These are phyloP conservation scores for Ochotona curzoniae DNA, from an alignment of 2,113 vertebrate species.

Conservation along the genomic window DNA sequence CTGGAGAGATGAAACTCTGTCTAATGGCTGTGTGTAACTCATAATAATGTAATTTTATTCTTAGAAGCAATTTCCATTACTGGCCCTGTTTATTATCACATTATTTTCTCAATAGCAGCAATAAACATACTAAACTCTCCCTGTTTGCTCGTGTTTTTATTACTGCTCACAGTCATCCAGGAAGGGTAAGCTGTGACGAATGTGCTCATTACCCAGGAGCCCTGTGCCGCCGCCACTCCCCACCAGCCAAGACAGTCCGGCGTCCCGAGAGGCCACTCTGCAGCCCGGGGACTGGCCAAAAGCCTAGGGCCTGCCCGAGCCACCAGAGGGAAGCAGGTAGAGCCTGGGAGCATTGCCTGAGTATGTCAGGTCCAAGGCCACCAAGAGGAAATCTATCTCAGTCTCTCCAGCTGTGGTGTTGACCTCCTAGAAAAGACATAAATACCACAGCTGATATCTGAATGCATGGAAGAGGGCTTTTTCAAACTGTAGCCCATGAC, in stretches of 20 bases:
- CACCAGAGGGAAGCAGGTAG: accelerated
- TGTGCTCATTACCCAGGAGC: background rate
- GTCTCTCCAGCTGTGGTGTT: background rate
- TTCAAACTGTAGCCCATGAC: background rate
- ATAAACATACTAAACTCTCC: constrained; percentile 76
- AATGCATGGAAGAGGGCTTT: background rate
- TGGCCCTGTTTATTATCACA: constrained; percentile 77
- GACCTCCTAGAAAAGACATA: background rate
- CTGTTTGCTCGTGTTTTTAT: constrained; percentile 67
- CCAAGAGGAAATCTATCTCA: background rate
- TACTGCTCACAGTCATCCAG: background rate
- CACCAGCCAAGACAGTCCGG: background rate
- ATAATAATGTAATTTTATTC: constrained; percentile 72
- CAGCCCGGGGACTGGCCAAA: accelerated
- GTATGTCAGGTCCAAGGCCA: background rate
- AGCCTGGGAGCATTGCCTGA: background rate
- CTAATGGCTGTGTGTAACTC: constrained; percentile 60
- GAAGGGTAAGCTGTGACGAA: constrained; percentile 53
- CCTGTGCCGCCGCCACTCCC: accelerated
- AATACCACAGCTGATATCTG: background rate
- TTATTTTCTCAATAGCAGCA: constrained; percentile 79
- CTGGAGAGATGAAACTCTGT: constrained; percentile 5
- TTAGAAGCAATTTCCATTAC: constrained; percentile 78
- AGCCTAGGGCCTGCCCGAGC: background rate
- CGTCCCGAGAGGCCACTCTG: background rate